A percentile compares a stretch with the other conserved stretches of the same genome.
Evolutionary conservation across 2,797 vertebrate species (phyloP).

Genomic region (Darevskia mixta): DNA sequence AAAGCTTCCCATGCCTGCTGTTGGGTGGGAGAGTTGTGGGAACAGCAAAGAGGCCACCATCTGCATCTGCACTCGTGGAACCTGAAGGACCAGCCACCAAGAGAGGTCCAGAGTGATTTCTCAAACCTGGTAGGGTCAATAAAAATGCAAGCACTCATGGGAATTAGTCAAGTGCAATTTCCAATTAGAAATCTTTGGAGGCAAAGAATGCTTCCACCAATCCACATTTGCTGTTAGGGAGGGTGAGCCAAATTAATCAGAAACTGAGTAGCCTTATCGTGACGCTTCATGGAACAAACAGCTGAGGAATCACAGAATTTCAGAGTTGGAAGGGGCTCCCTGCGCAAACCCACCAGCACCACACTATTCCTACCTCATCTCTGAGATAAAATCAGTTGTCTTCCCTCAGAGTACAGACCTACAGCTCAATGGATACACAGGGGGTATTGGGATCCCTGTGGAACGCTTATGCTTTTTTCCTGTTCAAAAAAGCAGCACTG

Average conservation of each 20-base stretch:
- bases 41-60: conserved; percentile 92
- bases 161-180: neutral
- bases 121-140: conserved; percentile 77
- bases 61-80: conserved; percentile 80
- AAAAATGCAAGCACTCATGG: too few relatives aligned
- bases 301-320: neutral
- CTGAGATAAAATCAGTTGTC: too few relatives aligned
- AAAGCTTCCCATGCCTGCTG: conserved; percentile 92
- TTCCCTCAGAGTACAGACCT: too few relatives aligned
- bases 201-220: neutral
- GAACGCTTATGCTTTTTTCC: too few relatives aligned
- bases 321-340: neutral
- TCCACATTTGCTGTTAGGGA: neutral
- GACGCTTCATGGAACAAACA: neutral
- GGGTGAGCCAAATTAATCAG: neutral
- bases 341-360: too few relatives aligned
- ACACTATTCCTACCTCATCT: too few relatives aligned
- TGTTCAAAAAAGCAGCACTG: too few relatives aligned
- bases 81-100: conserved; percentile 81
- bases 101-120: conserved; percentile 89
- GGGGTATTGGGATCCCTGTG: too few relatives aligned
- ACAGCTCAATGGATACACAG: too few relatives aligned
- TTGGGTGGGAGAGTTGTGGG: conserved; percentile 97
- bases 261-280: neutral
- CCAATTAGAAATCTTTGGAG: neutral